These are phyloP conservation scores for Volucella bombylans DNA, from an alignment of 2,888 invertebrate species.

Conservation along the genomic window DNA sequence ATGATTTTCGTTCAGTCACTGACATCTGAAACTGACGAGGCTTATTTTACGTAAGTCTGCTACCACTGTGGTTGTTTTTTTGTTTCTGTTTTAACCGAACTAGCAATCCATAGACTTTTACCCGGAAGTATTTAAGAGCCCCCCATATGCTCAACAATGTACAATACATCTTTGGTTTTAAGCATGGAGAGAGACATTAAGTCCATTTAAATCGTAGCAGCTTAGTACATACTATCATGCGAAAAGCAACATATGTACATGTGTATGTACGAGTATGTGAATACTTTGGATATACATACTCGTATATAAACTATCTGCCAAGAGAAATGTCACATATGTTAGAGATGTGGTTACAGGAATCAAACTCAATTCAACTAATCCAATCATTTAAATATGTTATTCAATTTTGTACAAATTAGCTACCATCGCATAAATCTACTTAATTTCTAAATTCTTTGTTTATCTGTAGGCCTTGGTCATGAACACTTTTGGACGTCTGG, in stretches of 20 bases:
- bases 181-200: slow-evolving; percentile 49
- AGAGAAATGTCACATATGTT: slow-evolving; percentile 45
- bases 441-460: not conserved
- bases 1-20: slow-evolving; percentile 41
- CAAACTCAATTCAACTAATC: too few species aligned
- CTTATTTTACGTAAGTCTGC: slow-evolving; percentile 44
- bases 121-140: slow-evolving; percentile 58
- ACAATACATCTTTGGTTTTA: slow-evolving; percentile 43
- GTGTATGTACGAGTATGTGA: not conserved
- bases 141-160: slow-evolving; percentile 33
- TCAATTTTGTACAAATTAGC: not conserved
- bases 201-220: slow-evolving; percentile 66
- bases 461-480: slow-evolving; percentile 89
- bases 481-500: slow-evolving; percentile 97
- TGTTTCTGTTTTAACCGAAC: slow-evolving; percentile 36
- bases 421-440: not conserved
- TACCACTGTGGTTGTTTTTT: slow-evolving; percentile 16
- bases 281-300: not conserved
- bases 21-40: slow-evolving; percentile 59
- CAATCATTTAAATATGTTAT: too few species aligned
- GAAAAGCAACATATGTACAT: slow-evolving; percentile 39
- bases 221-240: slow-evolving; percentile 64
- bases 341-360: slow-evolving; percentile 31
- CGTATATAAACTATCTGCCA: not conserved
- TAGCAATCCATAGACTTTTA: slow-evolving; percentile 58